A percentile compares a stretch with the other conserved stretches of the same genome.
Evolutionary conservation across 23 tunicate species (phyloP).

Genomic region (Styela clava): DNA sequence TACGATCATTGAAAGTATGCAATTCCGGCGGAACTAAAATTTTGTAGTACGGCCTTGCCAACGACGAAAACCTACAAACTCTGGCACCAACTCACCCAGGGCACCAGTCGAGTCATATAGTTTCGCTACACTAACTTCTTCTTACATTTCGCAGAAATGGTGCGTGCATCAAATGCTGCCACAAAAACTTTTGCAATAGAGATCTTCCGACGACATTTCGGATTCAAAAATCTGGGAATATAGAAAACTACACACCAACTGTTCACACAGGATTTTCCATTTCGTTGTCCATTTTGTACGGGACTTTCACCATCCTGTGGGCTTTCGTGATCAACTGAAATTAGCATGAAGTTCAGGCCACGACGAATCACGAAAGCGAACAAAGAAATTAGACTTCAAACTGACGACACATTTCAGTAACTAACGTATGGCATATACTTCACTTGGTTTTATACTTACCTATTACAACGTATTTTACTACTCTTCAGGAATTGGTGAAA

Average conservation of each 20-base stretch:
- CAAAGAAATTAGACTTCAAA: background rate
- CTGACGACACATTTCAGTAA: background rate
- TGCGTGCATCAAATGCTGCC: constrained; percentile 7
- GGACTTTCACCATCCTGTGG: background rate
- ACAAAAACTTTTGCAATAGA: constrained; percentile 7
- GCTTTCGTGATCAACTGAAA: background rate
- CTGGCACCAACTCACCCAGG: too few relatives aligned
- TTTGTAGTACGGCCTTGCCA: too few relatives aligned
- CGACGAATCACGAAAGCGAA: background rate
- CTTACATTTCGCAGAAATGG: constrained; percentile 15
- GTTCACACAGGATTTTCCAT: background rate
- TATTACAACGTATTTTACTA: too few relatives aligned
- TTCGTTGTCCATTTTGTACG: background rate
- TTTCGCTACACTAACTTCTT: too few relatives aligned
- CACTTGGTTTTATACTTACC: too few relatives aligned
- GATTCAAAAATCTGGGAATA: background rate
- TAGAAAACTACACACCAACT: background rate
- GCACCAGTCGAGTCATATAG: too few relatives aligned
- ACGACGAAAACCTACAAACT: too few relatives aligned
- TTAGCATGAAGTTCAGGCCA: background rate
- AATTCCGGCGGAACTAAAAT: too few relatives aligned
- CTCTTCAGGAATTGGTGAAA: too few relatives aligned
- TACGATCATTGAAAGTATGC: too few relatives aligned
- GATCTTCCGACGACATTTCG: background rate
- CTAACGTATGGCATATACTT: too few relatives aligned